phyloP scores from a whole-genome alignment of 2,113 vertebrate genomes.

The Eclectus roratus region DNA sequence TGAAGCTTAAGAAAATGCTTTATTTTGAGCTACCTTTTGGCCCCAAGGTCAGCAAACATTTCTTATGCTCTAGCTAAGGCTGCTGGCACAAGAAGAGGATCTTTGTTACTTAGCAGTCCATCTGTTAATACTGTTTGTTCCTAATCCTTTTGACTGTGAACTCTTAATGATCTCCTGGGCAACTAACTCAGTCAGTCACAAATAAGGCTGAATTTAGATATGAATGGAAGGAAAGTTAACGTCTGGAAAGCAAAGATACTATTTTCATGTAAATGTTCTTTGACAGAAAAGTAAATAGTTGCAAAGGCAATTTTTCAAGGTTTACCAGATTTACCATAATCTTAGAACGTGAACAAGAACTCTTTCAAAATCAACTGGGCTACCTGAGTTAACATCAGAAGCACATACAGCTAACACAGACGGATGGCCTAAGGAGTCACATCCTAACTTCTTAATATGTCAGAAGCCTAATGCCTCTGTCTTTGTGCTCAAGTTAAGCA shows the following conservation, averaged over 20 bases:
- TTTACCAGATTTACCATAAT: background rate
- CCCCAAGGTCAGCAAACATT: background rate
- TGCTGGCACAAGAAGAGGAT: background rate
- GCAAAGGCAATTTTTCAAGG: background rate
- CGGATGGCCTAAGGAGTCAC: background rate
- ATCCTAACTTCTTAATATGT: background rate
- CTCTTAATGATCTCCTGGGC: background rate
- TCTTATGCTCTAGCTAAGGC: background rate
- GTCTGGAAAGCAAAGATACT: background rate
- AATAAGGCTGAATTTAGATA: background rate
- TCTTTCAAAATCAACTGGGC: background rate
- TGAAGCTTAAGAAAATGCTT: background rate
- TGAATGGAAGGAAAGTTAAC: background rate
- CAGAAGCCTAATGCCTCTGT: background rate
- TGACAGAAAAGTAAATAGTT: background rate
- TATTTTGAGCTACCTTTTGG: background rate
- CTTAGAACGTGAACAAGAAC: background rate
- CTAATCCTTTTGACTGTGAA: background rate
- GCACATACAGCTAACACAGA: background rate
- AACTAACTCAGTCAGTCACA: background rate
- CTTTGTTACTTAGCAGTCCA: slow-evolving; percentile 44
- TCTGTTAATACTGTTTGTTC: slow-evolving; percentile 30
- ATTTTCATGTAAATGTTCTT: background rate
- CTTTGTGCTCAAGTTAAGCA: background rate
- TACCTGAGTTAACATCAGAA: background rate